Evolutionary conservation across 2,888 invertebrate species (phyloP), one percentile per base, ranked within the genome.

Genomic region (Eupeodes luniger): DNA sequence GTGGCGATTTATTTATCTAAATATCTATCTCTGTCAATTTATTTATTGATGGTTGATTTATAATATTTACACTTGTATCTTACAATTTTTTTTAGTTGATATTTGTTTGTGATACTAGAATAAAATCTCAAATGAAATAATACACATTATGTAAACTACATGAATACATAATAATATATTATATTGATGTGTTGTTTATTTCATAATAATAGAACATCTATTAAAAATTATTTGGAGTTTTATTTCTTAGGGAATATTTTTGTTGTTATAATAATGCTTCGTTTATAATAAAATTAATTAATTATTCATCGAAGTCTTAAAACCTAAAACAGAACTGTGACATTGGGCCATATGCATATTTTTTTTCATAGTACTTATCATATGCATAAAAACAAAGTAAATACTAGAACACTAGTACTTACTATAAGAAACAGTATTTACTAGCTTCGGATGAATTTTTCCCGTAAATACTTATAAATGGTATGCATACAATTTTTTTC

Each of bases 91-190:
- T 88, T 88, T 81, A 88, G 88, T 88, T 88, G 70, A 81, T 88
- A 89, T 89, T 89, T 89, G 89, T 89, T 89, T 89, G 89, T 89
- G 89, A 89, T 89, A 89, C 81, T 89, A 89, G 89, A 89, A 89
- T 85, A 89, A 85, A 89, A 85, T 85, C 85, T 89, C 82, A 69
- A 85, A 85, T 85, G 88, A 81, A 88, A 85, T 81, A 67, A 88
- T 85, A 84, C 79, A 84, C 83, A 79, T 44, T 57, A 70, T 69
- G 51, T 53, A 53, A 69, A 69, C 51, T 53, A 70, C 36, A 40
- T 40, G 11, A 36, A 36, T 49, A 67, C 27, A 49, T 53, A 40
- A 40, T 34, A 34, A 59, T 55, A 69, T 69, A 62, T 36, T 44
- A 36, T 72, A 72, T 59, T 57, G 44, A 57, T 70, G 70, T 70